Conservation (phyloP, 2,797 vertebrate species). For the Acanthurus lineatus region DNA sequence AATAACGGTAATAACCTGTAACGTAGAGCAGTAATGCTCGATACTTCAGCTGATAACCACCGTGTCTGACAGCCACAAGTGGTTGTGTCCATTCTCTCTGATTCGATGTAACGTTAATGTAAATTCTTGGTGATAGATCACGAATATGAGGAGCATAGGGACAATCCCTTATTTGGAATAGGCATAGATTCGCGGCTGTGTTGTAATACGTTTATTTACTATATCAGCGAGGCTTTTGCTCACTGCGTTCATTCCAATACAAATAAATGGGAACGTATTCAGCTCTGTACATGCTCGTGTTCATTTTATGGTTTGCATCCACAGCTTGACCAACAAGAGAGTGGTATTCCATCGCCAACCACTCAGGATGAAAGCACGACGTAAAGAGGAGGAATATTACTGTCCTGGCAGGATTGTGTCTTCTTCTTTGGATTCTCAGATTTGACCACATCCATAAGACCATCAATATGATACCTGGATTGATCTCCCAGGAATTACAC, state of each 20-base stretch:
- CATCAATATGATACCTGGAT: slow-evolving; percentile 87
- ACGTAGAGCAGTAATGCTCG: not conserved
- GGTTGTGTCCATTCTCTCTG: slow-evolving; percentile 58
- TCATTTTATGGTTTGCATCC: slow-evolving; percentile 44
- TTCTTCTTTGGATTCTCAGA: slow-evolving; percentile 58
- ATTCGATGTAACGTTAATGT: slow-evolving; percentile 6
- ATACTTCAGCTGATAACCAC: slow-evolving; percentile 4
- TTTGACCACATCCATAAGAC: slow-evolving; percentile 66
- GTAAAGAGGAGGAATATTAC: slow-evolving; percentile 61
- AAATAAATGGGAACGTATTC: not conserved
- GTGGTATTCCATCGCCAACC: slow-evolving; percentile 54
- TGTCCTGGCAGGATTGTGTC: slow-evolving; percentile 64
- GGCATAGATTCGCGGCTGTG: not conserved
- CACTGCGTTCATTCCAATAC: not conserved
- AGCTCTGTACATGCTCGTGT: not conserved
- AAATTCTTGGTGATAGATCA: slow-evolving; percentile 1
- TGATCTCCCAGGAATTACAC: slow-evolving; percentile 91
- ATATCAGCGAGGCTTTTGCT: not conserved
- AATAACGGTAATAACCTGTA: not conserved
- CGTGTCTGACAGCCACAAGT: slow-evolving; percentile 78
- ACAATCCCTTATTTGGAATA: slow-evolving; percentile 1
- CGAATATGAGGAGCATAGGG: not conserved
- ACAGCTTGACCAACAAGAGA: slow-evolving; percentile 61
- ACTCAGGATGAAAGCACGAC: slow-evolving; percentile 70
- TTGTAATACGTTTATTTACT: not conserved